Base-by-base conservation (phyloP, 1,140 invertebrate genomes). In the Anastrepha obliqua region DNA sequence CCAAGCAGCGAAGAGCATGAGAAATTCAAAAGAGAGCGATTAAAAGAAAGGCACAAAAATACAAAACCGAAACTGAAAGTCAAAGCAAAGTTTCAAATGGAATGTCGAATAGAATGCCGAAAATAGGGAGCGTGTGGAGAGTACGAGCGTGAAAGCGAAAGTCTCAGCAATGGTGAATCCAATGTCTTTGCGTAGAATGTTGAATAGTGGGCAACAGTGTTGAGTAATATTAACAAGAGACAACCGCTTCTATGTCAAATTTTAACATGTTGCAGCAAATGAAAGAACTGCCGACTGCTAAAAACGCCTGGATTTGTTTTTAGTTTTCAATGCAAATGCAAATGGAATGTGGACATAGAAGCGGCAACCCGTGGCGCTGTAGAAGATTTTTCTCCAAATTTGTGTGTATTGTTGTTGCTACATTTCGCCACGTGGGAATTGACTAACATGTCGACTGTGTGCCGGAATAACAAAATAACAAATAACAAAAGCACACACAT, bases 371-470 rank as follows among this genome's bases (percentile, higher is more conserved):
- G 39, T 15, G 3, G 15, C 47, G 70, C 44, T 47, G 70, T 42
- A 44, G n/a, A 47, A 81, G n/a, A 81, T 81, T 81, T 55, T 7
- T 81, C 0, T 15, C 44, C 44, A 81, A 3, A 67, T 67, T 20
- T 9, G 17, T 81, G n/a, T 81, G 42, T 51, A 13, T 81, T 55
- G 47, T 81, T 81, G 42, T 81, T 81, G 74, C 11, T 47, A 42
- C 74, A 81, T 81, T 81, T 51, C n/a, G 74, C 44, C 74, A 81
- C 74, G 74, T 81, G 74, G 74, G 74, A 81, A 81, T 81, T 20
- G 47, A 47, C n/a, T 51, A 17, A 55, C n/a, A 81, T 81, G 74
- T 81, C 74, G 47, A 29, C 44, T 20, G 9, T 81, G 42, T 55
- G 47, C 17, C n/a, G 39, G 67, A 74, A 81, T 81, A 78, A n/a